Base-by-base conservation (phyloP, 2,797 vertebrate species). In the Acropternis orthonyx region DNA sequence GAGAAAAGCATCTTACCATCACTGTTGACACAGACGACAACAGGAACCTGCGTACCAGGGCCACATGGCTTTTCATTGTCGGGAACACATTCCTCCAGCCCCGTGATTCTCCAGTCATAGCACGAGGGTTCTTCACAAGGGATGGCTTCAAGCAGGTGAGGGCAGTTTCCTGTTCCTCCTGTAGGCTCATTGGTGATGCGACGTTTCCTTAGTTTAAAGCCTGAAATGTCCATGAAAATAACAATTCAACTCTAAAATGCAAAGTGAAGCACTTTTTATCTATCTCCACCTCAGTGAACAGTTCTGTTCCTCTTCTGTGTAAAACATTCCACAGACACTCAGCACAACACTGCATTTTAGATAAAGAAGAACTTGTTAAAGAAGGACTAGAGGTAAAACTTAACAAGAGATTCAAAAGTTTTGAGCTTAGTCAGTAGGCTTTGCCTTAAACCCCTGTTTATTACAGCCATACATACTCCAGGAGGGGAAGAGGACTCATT, bases 81-180 rank as follows among this genome's bases (percentile, higher is more conserved):
- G 1, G 99, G 99, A 48, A 98, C 80, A 39, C 99, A 99, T 62
- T 97, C 97, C 48, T 98, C 98, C 41, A 99, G 97, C 48, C 97
- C 95, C 19, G 97, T 82, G 51, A 99, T 97, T 59, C 97, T 98
- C 99, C 99, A 99, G 63, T 98, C 97, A 16, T 98, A 99, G 91
- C 99, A 99, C 28, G 97, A 98, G 24, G 99, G 99, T 49, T 99
- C 99, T 14, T 99, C 99, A 77, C 99, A 99, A 0, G 99, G 99
- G 87, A 99, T 98, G 52, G 99, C 99, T 98, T 99, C 99, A 96
- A 98, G 96, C 63, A 99, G 98, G 95, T 99, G 99, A 10, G 99
- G 99, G 88, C 99, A 99, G 98, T 97, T 99, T 32, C 98, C 98
- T 0, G 98, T 98, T 71, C 98, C 98, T 28, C 99, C 99, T 0